Percentiles rank a stretch among this genome's conserved stretches.
phyloP scores from a whole-genome alignment of 2,113 vertebrate genomes.

The Syngnathoides biaculeatus region DNA sequence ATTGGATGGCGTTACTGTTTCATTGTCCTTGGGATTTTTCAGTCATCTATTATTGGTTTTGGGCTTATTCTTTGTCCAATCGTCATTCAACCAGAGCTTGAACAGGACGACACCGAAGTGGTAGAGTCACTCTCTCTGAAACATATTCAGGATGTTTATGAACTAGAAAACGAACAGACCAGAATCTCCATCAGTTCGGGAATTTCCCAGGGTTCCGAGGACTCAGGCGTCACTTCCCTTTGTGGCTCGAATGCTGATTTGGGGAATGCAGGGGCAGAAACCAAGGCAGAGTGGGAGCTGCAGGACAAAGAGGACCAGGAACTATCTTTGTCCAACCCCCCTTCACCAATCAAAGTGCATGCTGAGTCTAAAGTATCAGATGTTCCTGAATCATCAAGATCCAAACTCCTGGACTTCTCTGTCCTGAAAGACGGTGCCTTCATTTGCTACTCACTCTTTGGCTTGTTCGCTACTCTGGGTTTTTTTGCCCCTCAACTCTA shows the following conservation, averaged over 20 bases:
- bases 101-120: constrained; percentile 10
- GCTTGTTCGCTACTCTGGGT: constrained; percentile 90
- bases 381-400: neutral
- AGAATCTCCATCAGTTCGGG: constrained; percentile 80
- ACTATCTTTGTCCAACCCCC: neutral
- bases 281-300: constrained; percentile 14
- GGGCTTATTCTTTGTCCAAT: constrained; percentile 85
- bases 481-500: constrained; percentile 95
- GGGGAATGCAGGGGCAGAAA: constrained; percentile 44
- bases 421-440: constrained; percentile 83
- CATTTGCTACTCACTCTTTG: constrained; percentile 90
- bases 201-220: constrained; percentile 59
- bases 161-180: constrained; percentile 87
- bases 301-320: constrained; percentile 33
- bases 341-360: neutral
- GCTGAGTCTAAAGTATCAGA: constrained; percentile 4
- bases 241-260: constrained; percentile 78
- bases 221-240: constrained; percentile 88
- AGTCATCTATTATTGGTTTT: constrained; percentile 79
- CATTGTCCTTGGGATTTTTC: constrained; percentile 80
- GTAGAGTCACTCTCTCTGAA: constrained; percentile 54
- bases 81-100: constrained; percentile 57
- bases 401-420: constrained; percentile 84
- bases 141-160: constrained; percentile 71
- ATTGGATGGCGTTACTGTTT: constrained; percentile 89